Conservation (phyloP, 2,113 vertebrate genomes). For the Machaerirhynchus nigripectus region DNA sequence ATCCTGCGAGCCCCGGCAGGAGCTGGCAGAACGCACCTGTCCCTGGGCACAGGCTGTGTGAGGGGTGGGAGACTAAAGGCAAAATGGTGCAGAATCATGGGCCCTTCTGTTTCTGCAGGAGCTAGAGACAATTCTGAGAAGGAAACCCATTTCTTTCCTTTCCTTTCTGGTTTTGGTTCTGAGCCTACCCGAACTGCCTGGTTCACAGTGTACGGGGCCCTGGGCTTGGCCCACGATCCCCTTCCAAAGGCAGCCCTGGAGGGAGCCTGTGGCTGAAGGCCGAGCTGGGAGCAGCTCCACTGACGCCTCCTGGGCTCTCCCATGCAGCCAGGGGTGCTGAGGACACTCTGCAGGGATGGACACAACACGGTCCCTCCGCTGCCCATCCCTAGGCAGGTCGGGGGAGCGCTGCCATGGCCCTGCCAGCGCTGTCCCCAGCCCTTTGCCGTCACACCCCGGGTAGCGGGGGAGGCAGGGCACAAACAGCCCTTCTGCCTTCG, state of each 20-base stretch:
- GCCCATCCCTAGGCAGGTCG: rapidly evolving
- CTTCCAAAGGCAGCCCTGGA: background rate
- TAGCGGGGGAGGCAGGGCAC: background rate
- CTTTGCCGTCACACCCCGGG: background rate
- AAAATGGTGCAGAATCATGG: constrained; percentile 46
- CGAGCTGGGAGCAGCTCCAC: background rate
- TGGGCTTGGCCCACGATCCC: background rate
- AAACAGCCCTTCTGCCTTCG: background rate
- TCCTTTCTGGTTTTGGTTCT: constrained; percentile 16
- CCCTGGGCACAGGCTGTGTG: background rate
- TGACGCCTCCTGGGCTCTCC: background rate
- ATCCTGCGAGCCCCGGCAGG: background rate
- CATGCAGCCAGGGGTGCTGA: background rate
- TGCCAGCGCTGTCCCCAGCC: background rate
- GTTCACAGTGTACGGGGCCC: constrained; percentile 23
- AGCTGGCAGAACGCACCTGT: background rate
- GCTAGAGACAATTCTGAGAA: background rate
- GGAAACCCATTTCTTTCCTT: background rate
- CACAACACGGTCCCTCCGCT: background rate
- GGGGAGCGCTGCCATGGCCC: background rate
- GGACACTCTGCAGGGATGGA: background rate
- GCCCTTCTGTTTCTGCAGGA: constrained; percentile 23
- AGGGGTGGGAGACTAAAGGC: constrained; percentile 47
- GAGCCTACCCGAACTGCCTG: background rate
- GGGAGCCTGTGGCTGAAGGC: background rate